Conservation (phyloP, 2,888 invertebrate genomes). For the Parelbella ahira region DNA sequence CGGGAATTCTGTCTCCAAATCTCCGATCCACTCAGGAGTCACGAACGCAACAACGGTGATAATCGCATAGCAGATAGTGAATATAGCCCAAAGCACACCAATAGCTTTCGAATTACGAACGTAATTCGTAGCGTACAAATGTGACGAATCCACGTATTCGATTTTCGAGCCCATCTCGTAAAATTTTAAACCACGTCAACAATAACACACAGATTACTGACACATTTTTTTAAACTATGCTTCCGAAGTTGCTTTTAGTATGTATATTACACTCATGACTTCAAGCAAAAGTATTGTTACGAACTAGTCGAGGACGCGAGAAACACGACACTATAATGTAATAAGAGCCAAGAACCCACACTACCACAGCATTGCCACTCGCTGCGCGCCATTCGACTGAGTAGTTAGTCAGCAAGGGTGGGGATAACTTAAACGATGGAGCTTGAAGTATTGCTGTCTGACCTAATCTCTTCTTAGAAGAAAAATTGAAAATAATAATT, state of each 20-base stretch:
- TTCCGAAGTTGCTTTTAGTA: slow-evolving; percentile 6
- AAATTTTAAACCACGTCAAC: slow-evolving; percentile 15
- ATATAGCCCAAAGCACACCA: slow-evolving; percentile 98
- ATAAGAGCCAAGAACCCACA: slow-evolving; percentile 41
- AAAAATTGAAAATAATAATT: not conserved
- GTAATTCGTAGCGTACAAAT: slow-evolving; percentile 94
- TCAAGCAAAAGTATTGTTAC: slow-evolving; percentile 32
- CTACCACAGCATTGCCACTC: slow-evolving; percentile 43
- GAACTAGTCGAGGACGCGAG: slow-evolving; percentile 57
- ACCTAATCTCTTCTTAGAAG: slow-evolving; percentile 9
- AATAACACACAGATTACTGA: slow-evolving; percentile 27
- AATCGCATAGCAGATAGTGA: slow-evolving; percentile 97
- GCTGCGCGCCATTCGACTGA: slow-evolving; percentile 62
- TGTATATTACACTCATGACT: slow-evolving; percentile 23
- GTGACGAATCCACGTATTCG: slow-evolving; percentile 94
- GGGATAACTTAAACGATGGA: slow-evolving; percentile 67
- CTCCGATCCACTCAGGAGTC: slow-evolving; percentile 96
- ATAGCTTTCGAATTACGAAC: slow-evolving; percentile 96
- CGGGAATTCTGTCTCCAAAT: slow-evolving; percentile 90
- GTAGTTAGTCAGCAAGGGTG: slow-evolving; percentile 54
- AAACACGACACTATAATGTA: slow-evolving; percentile 52
- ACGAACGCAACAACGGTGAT: slow-evolving; percentile 97
- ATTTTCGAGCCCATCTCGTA: slow-evolving; percentile 92
- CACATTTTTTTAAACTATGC: slow-evolving; percentile 40
- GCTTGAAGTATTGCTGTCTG: no score